Evolutionary conservation across 2,113 vertebrate genomes (phyloP).

Genomic region (Ptilonorhynchus violaceus): DNA sequence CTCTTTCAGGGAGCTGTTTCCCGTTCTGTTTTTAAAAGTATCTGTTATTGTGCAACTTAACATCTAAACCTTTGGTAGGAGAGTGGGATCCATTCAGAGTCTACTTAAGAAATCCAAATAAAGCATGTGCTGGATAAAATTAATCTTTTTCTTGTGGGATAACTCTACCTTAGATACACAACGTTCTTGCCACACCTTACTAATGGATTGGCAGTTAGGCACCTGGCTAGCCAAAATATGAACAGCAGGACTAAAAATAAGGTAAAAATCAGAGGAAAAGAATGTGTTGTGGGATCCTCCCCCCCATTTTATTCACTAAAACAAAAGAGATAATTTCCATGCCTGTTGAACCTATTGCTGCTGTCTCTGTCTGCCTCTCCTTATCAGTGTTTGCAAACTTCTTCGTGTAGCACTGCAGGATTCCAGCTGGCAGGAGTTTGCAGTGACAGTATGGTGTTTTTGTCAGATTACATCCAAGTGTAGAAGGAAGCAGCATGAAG

Average conservation of each 20-base stretch:
- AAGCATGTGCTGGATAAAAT: neutral
- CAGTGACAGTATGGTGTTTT: neutral
- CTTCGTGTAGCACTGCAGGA: neutral
- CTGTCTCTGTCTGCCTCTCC: neutral
- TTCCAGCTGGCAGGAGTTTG: constrained; percentile 13
- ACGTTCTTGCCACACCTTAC: neutral
- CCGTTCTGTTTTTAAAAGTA: neutral
- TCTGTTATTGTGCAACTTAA: neutral
- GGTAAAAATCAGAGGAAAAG: neutral
- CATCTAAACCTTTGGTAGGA: neutral
- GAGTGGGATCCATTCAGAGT: neutral
- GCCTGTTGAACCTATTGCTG: neutral
- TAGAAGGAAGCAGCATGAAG: neutral
- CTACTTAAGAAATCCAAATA: neutral
- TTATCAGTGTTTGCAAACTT: neutral
- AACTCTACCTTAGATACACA: neutral
- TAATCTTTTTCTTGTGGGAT: neutral
- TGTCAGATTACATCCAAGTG: neutral
- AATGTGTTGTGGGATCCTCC: neutral
- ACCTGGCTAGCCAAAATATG: neutral
- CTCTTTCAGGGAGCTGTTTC: neutral
- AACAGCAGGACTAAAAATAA: neutral
- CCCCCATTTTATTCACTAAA: neutral
- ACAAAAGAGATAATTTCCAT: neutral
- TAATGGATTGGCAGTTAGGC: neutral